phyloP scores from a whole-genome alignment of 2,888 invertebrate species.

The Pilophorus perplexus region DNA sequence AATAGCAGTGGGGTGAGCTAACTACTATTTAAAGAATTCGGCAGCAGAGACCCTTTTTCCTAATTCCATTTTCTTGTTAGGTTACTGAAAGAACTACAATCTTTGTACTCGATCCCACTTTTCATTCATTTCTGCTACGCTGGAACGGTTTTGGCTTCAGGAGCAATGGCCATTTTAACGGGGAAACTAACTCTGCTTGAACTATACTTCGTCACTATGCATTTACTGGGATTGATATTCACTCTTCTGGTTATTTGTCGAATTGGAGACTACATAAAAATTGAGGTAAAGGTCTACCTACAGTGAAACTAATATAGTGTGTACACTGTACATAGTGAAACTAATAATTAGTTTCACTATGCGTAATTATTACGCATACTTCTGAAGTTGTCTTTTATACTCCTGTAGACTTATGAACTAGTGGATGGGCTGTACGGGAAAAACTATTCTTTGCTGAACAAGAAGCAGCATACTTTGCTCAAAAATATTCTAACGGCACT shows the following conservation, averaged over 20 bases:
- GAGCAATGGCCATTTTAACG: not conserved
- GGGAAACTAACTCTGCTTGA: not conserved
- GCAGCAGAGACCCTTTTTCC: not conserved
- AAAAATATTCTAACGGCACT: not conserved
- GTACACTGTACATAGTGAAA: no score
- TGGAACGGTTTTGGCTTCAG: not conserved
- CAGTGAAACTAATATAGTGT: no score
- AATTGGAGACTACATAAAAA: constrained; percentile 12
- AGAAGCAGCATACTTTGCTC: not conserved
- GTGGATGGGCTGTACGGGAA: not conserved
- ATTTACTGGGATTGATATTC: not conserved
- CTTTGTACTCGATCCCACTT: constrained; percentile 8
- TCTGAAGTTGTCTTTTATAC: not conserved
- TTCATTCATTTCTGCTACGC: not conserved
- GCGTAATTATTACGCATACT: no score
- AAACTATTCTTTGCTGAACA: constrained; percentile 2
- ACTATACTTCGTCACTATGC: not conserved
- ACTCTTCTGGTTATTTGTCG: constrained; percentile 7
- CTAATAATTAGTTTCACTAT: no score
- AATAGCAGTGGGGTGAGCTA: not conserved
- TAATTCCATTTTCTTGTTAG: constrained; percentile 6
- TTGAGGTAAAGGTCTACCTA: not conserved
- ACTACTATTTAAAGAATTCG: not conserved
- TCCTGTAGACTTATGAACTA: constrained; percentile 13
- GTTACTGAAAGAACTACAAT: not conserved